Base-by-base conservation (phyloP, 2,797 vertebrate species). In the Paguma larvata region DNA sequence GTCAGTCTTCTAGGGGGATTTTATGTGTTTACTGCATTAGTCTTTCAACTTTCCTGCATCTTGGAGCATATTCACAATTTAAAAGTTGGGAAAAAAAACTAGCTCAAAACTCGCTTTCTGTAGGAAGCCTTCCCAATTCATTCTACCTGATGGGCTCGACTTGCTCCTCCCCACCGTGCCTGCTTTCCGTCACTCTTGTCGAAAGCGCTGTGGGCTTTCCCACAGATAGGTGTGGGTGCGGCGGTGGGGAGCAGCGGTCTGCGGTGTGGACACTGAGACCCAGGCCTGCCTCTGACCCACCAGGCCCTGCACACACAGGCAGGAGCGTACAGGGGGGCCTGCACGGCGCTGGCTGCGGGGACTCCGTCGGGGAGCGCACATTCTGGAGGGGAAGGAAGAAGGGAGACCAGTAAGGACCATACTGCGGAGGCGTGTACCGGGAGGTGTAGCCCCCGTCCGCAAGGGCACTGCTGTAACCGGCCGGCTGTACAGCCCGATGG, bases 151-250 rank as follows among this genome's bases (percentile, higher is more conserved):
- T 2, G 1, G 41, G 75, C 25, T 4, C 3, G 10, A 21, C 3
- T 79, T 30, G 48, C 12, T 48, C 38, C 75, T 68, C 18, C 3
- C 68, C 0, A 0, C 75, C 44, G 89, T 27, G 14, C 41, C 51
- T 8, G 1, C 19, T 41, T 38, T 46, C 1, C 0, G 0, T 44
- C 25, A 9, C 5, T 21, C 32, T 10, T 1, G 0, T 32, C 30
- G 12, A 14, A 30, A 19, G 23, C 0, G 0, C 46, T 0, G 16
- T 6, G 85, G 46, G 32, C 2, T 63, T 48, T 80, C 51, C 82
- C 56, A 44, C 19, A 0, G 5, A 3, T 0, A 6, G 6, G 19
- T 5, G 3, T 44, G 9, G 48, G 79, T 15, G 12, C 3, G 3
- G 6, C 65, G 77, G 75, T 19, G 32, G 14, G 0, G 10, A 41